A percentile compares a stretch with the other conserved stretches of the same genome.
These are phyloP conservation scores for Lytechinus variegatus DNA, from an alignment of 35 echinoderm and acorn worm genomes.

Conservation along the genomic window DNA sequence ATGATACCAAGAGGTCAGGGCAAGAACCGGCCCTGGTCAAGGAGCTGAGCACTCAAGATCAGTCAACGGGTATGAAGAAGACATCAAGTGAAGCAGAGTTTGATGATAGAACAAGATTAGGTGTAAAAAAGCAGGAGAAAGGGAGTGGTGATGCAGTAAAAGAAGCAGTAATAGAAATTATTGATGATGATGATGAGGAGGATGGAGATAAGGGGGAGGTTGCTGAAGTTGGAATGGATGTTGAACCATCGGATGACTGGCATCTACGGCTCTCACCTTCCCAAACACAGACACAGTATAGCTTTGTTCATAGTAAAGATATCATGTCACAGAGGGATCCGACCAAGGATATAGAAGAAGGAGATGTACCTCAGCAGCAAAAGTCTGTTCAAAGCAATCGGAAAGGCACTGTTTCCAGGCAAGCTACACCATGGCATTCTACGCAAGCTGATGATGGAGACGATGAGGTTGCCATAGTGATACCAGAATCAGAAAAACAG, in stretches of 20 bases:
- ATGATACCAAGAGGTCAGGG: not conserved
- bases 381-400: not conserved
- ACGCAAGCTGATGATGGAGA: not conserved
- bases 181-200: not conserved
- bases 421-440: slow-evolving; percentile 38
- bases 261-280: slow-evolving; percentile 52
- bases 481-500: slow-evolving; percentile 34
- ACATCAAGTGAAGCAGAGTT: too few relatives aligned
- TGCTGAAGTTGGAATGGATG: not conserved
- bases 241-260: slow-evolving; percentile 50
- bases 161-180: not conserved
- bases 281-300: slow-evolving; percentile 52
- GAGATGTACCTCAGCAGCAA: not conserved
- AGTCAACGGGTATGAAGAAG: not conserved
- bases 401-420: not conserved
- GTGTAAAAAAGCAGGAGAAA: not conserved
- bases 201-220: not conserved
- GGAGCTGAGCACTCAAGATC: not conserved
- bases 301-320: not conserved
- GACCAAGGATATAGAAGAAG: not conserved
- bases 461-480: not conserved
- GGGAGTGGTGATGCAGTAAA: not conserved
- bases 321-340: not conserved
- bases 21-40: not conserved
- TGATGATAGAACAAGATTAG: not conserved